Conservation (phyloP, 2,113 vertebrate species). For the Isurus oxyrinchus region DNA sequence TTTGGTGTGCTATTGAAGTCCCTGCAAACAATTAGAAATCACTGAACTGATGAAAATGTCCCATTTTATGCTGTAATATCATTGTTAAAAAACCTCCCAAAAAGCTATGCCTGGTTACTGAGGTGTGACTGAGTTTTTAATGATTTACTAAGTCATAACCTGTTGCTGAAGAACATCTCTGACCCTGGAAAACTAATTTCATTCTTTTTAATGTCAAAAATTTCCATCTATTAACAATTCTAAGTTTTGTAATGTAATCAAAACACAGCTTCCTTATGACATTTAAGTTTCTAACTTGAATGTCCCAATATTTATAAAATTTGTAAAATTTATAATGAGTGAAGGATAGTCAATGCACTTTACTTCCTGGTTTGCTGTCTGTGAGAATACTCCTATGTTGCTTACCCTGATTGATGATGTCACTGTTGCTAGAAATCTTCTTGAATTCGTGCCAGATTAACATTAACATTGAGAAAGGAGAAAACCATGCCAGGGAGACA, state of each 20-base stretch:
- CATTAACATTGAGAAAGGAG: background rate
- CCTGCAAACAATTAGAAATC: background rate
- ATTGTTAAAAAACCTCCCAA: background rate
- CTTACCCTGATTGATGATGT: background rate
- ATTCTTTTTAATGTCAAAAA: background rate
- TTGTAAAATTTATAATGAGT: too few species aligned
- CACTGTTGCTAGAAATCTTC: background rate
- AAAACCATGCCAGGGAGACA: background rate
- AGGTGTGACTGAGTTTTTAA: background rate
- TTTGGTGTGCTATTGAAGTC: background rate
- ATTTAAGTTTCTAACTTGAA: too few species aligned
- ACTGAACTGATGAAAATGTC: background rate
- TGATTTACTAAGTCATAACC: too few species aligned
- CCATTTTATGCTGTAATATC: background rate
- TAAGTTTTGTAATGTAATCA: background rate
- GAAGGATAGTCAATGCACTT: background rate
- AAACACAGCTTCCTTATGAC: background rate
- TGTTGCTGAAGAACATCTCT: background rate
- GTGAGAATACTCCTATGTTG: background rate
- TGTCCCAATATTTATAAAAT: background rate
- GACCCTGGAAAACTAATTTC: background rate
- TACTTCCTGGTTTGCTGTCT: background rate
- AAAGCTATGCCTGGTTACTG: background rate
- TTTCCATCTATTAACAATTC: background rate
- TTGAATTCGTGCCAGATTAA: background rate